phyloP scores from a whole-genome alignment of 2,888 invertebrate species.

The Disparrhopalites patrizii region DNA sequence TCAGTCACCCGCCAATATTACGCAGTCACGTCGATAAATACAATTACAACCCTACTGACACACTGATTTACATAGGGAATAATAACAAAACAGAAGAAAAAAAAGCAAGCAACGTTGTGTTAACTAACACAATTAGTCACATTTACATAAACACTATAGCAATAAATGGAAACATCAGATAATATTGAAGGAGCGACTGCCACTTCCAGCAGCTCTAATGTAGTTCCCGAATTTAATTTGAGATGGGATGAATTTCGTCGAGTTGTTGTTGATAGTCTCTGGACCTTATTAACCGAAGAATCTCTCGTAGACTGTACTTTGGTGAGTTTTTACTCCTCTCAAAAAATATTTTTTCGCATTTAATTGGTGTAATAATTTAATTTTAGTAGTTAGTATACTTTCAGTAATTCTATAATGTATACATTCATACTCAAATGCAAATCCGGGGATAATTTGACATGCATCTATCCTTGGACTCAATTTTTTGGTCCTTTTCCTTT shows the following conservation, averaged over 20 bases:
- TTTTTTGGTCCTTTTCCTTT: background rate
- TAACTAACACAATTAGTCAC: background rate
- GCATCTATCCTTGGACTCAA: background rate
- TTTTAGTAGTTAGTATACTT: background rate
- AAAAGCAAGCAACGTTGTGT: too few relatives aligned
- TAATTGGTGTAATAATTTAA: background rate
- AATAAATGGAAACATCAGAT: slow-evolving; percentile 27
- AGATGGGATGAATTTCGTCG: slow-evolving; percentile 46
- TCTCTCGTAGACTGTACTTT: slow-evolving; percentile 47
- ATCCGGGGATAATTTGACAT: background rate
- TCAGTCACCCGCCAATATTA: too few relatives aligned
- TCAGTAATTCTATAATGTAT: too few relatives aligned
- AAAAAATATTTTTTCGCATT: too few relatives aligned
- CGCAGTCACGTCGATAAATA: too few relatives aligned
- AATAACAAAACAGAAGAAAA: too few relatives aligned
- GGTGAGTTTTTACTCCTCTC: slow-evolving; percentile 28
- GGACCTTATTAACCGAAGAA: slow-evolving; percentile 46
- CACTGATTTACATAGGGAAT: too few relatives aligned
- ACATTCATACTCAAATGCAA: background rate
- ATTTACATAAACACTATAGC: slow-evolving; percentile 7
- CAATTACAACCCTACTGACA: background rate
- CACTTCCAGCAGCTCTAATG: slow-evolving; percentile 19
- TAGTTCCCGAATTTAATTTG: slow-evolving; percentile 26
- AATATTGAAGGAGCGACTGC: slow-evolving; percentile 19
- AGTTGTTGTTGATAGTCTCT: slow-evolving; percentile 46